Conservation (phyloP, 2,888 invertebrate genomes). For the Brassicogethes aeneus region DNA sequence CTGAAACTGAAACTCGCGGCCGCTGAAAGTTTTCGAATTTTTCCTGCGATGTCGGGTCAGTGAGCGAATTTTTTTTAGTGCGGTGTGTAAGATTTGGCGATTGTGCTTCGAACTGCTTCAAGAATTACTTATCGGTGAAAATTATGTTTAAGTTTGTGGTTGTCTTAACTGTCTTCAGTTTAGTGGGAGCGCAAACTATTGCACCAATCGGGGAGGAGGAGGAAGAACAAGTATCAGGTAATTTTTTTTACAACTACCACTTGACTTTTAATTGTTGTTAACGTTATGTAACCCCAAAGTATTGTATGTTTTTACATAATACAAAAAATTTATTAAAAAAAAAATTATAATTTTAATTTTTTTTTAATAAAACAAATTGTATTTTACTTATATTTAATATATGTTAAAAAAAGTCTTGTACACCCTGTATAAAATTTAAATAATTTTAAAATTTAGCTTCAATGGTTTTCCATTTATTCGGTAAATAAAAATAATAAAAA, state of each 20-base stretch:
- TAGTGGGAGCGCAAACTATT: conserved; percentile 26
- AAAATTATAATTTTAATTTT: too few species aligned
- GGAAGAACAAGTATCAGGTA: conserved; percentile 27
- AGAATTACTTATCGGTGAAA: conserved; percentile 6
- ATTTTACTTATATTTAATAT: too few species aligned
- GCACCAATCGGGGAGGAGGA: conserved; percentile 28
- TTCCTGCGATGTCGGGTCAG: conserved; percentile 1
- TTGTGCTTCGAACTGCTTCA: too few species aligned
- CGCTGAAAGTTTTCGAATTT: conserved; percentile 5
- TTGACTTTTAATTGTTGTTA: background rate
- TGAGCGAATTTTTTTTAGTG: conserved; percentile 5
- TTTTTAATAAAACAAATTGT: too few species aligned
- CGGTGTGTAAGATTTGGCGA: conserved; percentile 3
- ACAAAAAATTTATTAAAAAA: too few species aligned
- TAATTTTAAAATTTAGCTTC: too few species aligned
- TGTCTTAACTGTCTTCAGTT: conserved; percentile 14
- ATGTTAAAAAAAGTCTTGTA: too few species aligned
- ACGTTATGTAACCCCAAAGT: too few species aligned
- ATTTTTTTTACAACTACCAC: background rate
- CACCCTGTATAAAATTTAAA: too few species aligned
- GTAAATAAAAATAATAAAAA: too few species aligned
- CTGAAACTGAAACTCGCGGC: conserved; percentile 2
- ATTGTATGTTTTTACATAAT: too few species aligned
- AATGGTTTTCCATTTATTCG: too few species aligned
- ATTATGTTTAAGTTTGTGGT: conserved; percentile 14